Evolutionary conservation across 1,140 invertebrate species (phyloP), one percentile per base, ranked within the genome.

Genomic region (Telenomus remus): DNA sequence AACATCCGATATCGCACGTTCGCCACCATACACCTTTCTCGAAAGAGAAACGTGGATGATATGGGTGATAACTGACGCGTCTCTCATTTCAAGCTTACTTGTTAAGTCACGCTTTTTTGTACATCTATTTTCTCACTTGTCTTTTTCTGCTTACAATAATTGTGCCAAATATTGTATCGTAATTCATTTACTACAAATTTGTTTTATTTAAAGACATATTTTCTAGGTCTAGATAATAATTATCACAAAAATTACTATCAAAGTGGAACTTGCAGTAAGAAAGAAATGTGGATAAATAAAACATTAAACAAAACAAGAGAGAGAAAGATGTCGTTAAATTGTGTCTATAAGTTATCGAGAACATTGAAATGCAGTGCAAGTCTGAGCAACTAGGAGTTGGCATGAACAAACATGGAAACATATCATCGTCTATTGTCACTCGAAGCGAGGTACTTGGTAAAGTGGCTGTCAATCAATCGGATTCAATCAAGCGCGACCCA

Each of bases 21-120:
- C 8, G 16, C 35, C 13, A n/a, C 33, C 16, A 27, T 27, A 27
- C 19, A 64, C 64, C 61, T 76, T 76, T 66, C 59, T 71, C 66
- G 51, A 55, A 66, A 60, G 74, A 66, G 74, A 76, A 76, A 76
- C 48, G 66, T 60, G 46, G 51, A 60, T 57, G 66, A 76, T 76
- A 70, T 65, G 57, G 63, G 57, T 68, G 71, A 75, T 75, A 75
- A 66, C 56, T 75, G 57, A 75, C 44, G 61, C 16, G 37, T 53
- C 8, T 37, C 13, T 46, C 15, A 27, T 27, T 42, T 15, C 12
- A 11, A 44, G 48, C 12, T 39, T 19, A 4, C 19, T 33, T 43
- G 47, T 54, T 42, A 60, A 69, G 42, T 43, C 5, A 46, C 11
- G 55, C 35, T 65, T 68, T 68, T 64, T 64, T 27, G 19, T 27